Evolutionary conservation across 2,797 vertebrate species (phyloP).

Genomic region (Aphelocoma californica): DNA sequence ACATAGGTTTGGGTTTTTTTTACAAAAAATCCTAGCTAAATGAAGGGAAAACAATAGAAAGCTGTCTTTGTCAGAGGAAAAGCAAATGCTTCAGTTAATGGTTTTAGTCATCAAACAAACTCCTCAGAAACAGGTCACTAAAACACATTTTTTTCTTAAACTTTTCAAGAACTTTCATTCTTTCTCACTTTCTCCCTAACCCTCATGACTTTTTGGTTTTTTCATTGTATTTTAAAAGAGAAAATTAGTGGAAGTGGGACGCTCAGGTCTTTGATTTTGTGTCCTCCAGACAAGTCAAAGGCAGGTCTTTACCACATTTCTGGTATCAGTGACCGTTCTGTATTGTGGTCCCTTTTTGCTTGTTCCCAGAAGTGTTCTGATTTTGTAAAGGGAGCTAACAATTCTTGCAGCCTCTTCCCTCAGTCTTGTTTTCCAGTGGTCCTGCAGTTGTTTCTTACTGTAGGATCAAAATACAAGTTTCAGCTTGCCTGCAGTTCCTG

Average conservation of each 20-base stretch:
- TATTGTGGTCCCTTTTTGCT: background rate
- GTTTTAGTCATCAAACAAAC: background rate
- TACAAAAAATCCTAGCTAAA: background rate
- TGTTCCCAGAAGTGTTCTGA: background rate
- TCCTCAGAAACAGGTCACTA: background rate
- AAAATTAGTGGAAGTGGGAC: background rate
- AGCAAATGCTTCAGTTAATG: background rate
- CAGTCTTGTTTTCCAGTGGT: background rate
- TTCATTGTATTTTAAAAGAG: background rate
- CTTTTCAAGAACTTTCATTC: background rate
- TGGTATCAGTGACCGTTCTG: background rate
- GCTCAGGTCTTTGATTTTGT: background rate
- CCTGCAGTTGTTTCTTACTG: background rate
- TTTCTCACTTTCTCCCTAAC: fast-evolving
- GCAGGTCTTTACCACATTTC: background rate
- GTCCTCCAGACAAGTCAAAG: background rate
- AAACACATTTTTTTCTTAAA: background rate
- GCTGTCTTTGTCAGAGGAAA: background rate
- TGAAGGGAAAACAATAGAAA: background rate
- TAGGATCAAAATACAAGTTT: background rate
- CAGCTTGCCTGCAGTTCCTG: background rate
- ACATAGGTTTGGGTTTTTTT: background rate
- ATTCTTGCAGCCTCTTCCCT: background rate
- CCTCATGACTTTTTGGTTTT: fast-evolving
- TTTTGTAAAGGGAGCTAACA: background rate